These are phyloP conservation scores for Petroica traversi DNA, from an alignment of 2,113 vertebrate genomes.

Conservation along the genomic window DNA sequence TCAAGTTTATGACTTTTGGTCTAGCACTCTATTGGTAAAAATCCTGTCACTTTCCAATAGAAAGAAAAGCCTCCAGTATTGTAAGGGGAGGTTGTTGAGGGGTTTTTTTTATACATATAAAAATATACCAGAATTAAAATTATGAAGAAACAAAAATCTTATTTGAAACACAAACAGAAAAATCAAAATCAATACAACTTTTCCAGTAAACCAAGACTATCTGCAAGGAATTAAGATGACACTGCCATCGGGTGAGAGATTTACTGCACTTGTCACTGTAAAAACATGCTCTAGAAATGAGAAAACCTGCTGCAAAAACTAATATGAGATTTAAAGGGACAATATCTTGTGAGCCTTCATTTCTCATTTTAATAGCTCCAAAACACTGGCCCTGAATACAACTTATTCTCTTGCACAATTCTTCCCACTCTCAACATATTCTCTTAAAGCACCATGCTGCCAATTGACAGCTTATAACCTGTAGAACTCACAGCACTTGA, in stretches of 20 bases:
- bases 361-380: not conserved
- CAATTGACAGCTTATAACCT: not conserved
- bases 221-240: not conserved
- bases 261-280: not conserved
- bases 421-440: not conserved
- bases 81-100: fast-evolving
- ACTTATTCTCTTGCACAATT: not conserved
- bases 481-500: not conserved
- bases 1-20: not conserved
- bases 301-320: not conserved
- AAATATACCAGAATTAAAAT: not conserved
- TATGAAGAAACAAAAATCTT: not conserved
- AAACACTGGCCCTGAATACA: not conserved
- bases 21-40: not conserved
- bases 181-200: not conserved
- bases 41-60: not conserved
- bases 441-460: not conserved
- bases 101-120: not conserved
- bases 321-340: not conserved
- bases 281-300: not conserved
- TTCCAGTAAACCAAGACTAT: not conserved
- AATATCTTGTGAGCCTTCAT: not conserved
- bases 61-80: not conserved
- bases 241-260: not conserved
- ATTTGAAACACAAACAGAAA: not conserved